A percentile compares a stretch with the other conserved stretches of the same genome.
These are phyloP conservation scores for Steinernema scapterisci DNA, from an alignment of 2,888 invertebrate genomes.

Conservation along the genomic window DNA sequence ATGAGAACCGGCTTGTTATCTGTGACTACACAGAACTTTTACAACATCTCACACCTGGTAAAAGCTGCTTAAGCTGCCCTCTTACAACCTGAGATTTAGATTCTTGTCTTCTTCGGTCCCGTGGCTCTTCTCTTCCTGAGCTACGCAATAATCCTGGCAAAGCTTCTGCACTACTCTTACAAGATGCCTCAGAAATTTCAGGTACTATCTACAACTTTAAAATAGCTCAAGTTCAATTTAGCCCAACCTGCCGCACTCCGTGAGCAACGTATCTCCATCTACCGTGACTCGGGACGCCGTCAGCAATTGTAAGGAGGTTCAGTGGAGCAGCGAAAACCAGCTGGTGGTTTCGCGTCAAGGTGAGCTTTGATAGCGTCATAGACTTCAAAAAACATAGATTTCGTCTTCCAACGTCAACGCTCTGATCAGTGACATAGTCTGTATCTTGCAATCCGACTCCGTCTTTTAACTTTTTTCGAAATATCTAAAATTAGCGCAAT, in stretches of 20 bases:
- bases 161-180: slow-evolving; percentile 55
- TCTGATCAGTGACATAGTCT: no score
- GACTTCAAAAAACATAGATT: no score
- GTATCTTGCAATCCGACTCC: no score
- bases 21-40: slow-evolving; percentile 45
- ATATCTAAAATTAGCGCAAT: no score
- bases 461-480: no score
- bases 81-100: slow-evolving; percentile 39
- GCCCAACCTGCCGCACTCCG: not conserved
- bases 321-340: not conserved
- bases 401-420: no score
- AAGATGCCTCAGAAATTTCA: slow-evolving; percentile 11
- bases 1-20: slow-evolving; percentile 3
- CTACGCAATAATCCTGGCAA: slow-evolving; percentile 60
- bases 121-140: slow-evolving; percentile 53
- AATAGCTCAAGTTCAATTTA: no score
- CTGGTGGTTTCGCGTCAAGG: no score
- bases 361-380: no score
- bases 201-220: no score
- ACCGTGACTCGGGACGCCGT: not conserved
- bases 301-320: not conserved
- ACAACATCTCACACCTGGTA: slow-evolving; percentile 61
- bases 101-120: slow-evolving; percentile 66
- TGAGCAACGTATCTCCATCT: not conserved
- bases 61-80: not conserved